phyloP scores from a whole-genome alignment of 2,888 invertebrate species.

The Drosophila birchii region DNA sequence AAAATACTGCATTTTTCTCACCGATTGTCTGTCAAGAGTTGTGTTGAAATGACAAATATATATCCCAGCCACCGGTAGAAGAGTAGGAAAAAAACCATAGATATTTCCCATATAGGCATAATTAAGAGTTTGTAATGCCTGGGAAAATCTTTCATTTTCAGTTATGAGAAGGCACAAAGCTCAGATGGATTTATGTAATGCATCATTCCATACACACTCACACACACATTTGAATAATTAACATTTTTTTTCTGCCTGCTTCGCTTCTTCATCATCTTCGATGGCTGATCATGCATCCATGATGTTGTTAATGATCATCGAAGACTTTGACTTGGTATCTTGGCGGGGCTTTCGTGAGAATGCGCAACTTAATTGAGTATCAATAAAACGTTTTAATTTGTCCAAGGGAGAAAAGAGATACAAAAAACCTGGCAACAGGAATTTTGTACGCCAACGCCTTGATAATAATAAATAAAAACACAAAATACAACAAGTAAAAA shows the following conservation, averaged over 20 bases:
- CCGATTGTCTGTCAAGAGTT: constrained; percentile 12
- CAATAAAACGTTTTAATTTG: constrained; percentile 77
- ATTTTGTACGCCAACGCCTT: constrained; percentile 79
- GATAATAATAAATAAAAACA: constrained; percentile 38
- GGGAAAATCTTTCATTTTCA: constrained; percentile 35
- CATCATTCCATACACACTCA: constrained; percentile 24
- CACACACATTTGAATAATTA: constrained; percentile 39
- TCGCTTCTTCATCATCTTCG: constrained; percentile 7
- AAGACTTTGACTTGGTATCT: constrained; percentile 1
- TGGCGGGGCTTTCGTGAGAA: constrained; percentile 61
- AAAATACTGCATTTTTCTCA: constrained; percentile 6
- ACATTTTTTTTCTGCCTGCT: constrained; percentile 17
- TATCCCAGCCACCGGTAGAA: background rate
- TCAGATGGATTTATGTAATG: constrained; percentile 66
- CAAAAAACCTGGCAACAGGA: constrained; percentile 63
- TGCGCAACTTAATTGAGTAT: constrained; percentile 75
- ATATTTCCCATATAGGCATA: constrained; percentile 40
- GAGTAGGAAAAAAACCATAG: constrained; percentile 11
- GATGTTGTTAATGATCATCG: constrained; percentile 6
- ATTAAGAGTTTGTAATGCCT: constrained; percentile 39
- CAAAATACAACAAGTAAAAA: background rate
- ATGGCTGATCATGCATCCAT: background rate
- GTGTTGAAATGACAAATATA: constrained; percentile 23
- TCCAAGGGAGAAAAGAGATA: constrained; percentile 29
- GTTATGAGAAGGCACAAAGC: constrained; percentile 67